Conservation (phyloP, 2,113 vertebrate genomes). For the Brachyhypopomus gauderio region DNA sequence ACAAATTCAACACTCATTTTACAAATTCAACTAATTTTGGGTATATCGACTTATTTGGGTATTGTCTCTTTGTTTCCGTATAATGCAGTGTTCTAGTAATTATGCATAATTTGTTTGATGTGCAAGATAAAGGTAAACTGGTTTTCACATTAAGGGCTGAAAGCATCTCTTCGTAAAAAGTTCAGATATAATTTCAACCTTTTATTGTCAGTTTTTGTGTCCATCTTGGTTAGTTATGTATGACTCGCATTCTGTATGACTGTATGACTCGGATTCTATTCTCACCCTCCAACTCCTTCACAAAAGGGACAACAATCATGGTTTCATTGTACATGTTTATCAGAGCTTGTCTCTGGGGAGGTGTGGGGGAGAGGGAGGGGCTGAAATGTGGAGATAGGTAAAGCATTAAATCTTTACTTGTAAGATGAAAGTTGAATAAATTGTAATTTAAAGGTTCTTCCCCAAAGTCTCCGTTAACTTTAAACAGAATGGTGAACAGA, state of each 20-base stretch:
- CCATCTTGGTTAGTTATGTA: conserved; percentile 1
- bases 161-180: background rate
- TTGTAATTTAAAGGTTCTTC: too few relatives aligned
- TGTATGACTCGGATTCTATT: background rate
- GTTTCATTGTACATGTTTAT: background rate
- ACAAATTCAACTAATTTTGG: background rate
- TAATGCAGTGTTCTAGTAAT: too few relatives aligned
- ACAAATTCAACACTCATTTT: background rate
- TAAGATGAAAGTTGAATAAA: too few relatives aligned
- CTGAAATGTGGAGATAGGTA: background rate
- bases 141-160: background rate
- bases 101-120: background rate
- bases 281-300: background rate
- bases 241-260: too few relatives aligned
- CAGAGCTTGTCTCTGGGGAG: too few relatives aligned
- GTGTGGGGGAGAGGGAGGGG: background rate
- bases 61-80: too few relatives aligned
- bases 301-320: background rate
- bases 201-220: background rate
- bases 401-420: background rate
- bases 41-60: too few relatives aligned
- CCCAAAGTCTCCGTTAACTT: too few relatives aligned
- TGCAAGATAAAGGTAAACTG: background rate
- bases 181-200: background rate
- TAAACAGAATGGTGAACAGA: background rate